A percentile compares a stretch with the other conserved stretches of the same genome.
These are phyloP conservation scores for Carterocephalus palaemon DNA, from an alignment of 2,888 invertebrate genomes.

Conservation along the genomic window DNA sequence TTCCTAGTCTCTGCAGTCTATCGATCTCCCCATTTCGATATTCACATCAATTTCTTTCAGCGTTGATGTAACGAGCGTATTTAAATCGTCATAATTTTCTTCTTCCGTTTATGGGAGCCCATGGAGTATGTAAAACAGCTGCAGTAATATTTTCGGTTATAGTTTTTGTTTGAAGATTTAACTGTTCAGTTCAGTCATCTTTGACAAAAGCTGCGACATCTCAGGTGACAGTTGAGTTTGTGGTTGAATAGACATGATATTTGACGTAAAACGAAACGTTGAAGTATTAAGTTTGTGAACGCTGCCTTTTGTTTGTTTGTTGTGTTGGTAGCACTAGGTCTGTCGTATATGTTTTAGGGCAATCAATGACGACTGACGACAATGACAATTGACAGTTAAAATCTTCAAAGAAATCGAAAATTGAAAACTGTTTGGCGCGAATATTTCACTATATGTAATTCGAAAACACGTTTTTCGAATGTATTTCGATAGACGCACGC, in stretches of 20 bases:
- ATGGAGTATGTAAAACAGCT: conserved; percentile 5
- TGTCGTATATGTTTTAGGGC: not conserved
- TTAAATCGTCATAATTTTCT: not conserved
- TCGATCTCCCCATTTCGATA: not conserved
- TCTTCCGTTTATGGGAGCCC: not conserved
- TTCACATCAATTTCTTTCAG: not conserved
- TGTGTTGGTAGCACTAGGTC: not conserved
- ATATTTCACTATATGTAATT: not conserved
- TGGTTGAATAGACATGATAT: no score
- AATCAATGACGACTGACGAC: not conserved
- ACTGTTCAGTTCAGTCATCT: conserved; percentile 10
- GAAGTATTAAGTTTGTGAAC: not conserved
- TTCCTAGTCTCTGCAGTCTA: conserved; percentile 12
- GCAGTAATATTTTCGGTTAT: conserved; percentile 16
- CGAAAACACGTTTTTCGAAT: not conserved
- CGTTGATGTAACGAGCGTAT: not conserved
- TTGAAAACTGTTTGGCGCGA: not conserved
- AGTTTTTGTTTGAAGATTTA: conserved; percentile 11
- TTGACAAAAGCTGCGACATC: conserved; percentile 2
- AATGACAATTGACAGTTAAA: not conserved
- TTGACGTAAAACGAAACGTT: not conserved
- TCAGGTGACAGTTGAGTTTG: no score
- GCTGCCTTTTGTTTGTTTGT: not conserved
- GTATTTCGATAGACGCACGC: not conserved
- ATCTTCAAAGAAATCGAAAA: not conserved